phyloP scores from a whole-genome alignment of 2,113 vertebrate genomes.

The Phrynosoma platyrhinos region DNA sequence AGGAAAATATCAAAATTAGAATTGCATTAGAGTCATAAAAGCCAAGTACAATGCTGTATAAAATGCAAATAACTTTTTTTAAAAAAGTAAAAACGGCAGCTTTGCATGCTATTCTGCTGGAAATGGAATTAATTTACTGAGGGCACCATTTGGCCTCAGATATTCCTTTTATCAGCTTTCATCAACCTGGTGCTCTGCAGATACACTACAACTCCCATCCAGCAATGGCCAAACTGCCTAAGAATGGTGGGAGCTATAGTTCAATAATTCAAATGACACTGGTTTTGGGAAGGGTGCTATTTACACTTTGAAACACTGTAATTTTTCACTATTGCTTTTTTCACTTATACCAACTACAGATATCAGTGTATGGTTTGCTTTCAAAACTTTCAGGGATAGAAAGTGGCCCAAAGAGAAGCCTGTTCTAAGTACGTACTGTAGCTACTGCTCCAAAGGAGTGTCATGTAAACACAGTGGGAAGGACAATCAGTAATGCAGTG shows the following conservation, averaged over 20 bases:
- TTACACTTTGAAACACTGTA: neutral
- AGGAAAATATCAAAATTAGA: conserved; percentile 7
- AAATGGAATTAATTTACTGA: neutral
- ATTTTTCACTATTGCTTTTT: conserved; percentile 9
- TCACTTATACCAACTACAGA: neutral
- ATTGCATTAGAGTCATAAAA: neutral
- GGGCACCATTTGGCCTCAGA: neutral
- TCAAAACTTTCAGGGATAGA: neutral
- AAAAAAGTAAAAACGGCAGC: too few relatives aligned
- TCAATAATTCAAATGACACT: too few relatives aligned
- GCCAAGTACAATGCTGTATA: too few relatives aligned
- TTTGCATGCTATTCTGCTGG: neutral
- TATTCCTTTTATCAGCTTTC: neutral
- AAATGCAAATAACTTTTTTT: neutral
- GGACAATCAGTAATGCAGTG: neutral
- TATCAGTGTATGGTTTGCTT: neutral
- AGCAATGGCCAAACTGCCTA: too few relatives aligned
- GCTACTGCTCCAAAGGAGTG: conserved; percentile 11
- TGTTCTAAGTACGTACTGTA: neutral
- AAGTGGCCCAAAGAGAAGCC: neutral
- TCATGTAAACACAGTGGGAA: neutral
- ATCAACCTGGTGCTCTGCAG: too few relatives aligned
- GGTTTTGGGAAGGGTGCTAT: neutral
- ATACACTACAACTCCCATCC: too few relatives aligned
- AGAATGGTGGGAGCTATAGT: too few relatives aligned